These are phyloP conservation scores for Terebella lapidaria DNA, from an alignment of 2,888 invertebrate species.

Conservation along the genomic window DNA sequence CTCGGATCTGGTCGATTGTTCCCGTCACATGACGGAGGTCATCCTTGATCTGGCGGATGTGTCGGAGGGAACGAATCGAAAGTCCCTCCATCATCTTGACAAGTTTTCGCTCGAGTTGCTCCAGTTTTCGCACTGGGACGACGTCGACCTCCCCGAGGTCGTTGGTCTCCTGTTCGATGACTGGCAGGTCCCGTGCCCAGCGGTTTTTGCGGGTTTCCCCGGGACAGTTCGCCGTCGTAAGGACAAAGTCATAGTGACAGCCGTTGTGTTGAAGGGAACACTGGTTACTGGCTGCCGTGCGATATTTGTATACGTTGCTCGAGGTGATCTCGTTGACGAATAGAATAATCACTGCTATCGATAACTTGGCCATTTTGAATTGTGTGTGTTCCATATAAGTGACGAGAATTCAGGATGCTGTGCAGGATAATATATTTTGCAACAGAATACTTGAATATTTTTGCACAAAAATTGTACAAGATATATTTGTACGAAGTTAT, in stretches of 20 bases:
- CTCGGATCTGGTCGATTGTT: background rate
- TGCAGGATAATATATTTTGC: too few species aligned
- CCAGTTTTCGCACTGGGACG: slow-evolving; percentile 12
- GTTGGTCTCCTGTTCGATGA: background rate
- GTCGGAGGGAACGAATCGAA: slow-evolving; percentile 29
- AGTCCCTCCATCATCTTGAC: slow-evolving; percentile 26
- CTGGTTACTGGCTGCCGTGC: background rate
- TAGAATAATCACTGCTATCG: too few species aligned
- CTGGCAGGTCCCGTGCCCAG: background rate
- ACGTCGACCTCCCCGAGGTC: background rate
- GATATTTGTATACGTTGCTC: too few species aligned
- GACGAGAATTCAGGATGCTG: too few species aligned
- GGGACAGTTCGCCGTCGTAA: background rate
- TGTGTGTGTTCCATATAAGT: too few species aligned
- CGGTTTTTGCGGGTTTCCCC: background rate
- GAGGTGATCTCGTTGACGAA: too few species aligned
- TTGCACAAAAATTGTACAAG: too few species aligned
- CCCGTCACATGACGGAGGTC: slow-evolving; percentile 13
- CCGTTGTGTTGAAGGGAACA: slow-evolving; percentile 2
- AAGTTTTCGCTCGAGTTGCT: slow-evolving; percentile 18
- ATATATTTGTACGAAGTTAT: too few species aligned
- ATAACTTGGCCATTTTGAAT: too few species aligned
- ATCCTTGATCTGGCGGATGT: slow-evolving; percentile 29
- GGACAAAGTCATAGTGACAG: slow-evolving; percentile 1
- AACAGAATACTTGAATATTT: too few species aligned